A percentile compares a stretch with the other conserved stretches of the same genome.
phyloP scores from a whole-genome alignment of 2,113 vertebrate genomes.

The Astatotilapia flaviijosephi region DNA sequence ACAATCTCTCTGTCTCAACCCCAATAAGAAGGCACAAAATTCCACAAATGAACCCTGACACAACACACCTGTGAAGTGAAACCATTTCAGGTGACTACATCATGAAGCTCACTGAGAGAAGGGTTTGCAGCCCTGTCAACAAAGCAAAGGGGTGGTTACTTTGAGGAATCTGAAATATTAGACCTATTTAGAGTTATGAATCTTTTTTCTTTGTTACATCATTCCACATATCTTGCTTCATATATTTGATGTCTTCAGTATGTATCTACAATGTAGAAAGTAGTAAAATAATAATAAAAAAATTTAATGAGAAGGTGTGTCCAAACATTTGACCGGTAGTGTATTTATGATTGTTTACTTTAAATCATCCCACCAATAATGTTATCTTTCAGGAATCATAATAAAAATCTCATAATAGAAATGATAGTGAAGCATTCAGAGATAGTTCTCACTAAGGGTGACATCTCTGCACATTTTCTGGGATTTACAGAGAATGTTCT shows the following conservation, averaged over 20 bases:
- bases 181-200: background rate
- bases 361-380: background rate
- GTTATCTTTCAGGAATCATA: background rate
- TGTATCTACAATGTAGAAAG: background rate
- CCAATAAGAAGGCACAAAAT: background rate
- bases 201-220: background rate
- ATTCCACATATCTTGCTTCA: background rate
- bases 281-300: background rate
- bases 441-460: background rate
- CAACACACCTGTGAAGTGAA: background rate
- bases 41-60: no score
- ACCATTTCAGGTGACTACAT: background rate
- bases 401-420: background rate
- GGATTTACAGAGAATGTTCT: background rate
- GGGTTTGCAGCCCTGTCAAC: background rate
- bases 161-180: background rate
- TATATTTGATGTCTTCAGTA: background rate
- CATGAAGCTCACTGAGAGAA: background rate
- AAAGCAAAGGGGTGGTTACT: background rate
- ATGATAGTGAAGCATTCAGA: background rate
- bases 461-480: background rate
- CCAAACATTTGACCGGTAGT: background rate
- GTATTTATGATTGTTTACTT: background rate
- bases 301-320: background rate
- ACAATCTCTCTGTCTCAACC: background rate